Conservation (phyloP, 2,888 invertebrate species). For the Creontiades dilutus region DNA sequence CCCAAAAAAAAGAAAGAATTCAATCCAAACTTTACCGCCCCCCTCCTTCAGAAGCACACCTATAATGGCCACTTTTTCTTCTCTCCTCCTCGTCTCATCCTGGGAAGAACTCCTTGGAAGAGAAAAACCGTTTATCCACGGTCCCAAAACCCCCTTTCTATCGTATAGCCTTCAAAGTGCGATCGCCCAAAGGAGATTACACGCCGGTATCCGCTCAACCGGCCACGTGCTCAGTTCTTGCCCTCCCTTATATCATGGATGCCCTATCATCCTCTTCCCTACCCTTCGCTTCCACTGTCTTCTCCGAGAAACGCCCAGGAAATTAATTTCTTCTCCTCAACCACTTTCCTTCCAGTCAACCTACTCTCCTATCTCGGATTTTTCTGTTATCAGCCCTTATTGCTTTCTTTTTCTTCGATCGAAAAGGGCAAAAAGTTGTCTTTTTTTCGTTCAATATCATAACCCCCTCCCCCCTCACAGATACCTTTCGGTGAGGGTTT, state of each 20-base stretch:
- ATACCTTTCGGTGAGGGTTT: background rate
- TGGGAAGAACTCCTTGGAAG: background rate
- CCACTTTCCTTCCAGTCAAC: constrained; percentile 63
- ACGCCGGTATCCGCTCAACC: constrained; percentile 49
- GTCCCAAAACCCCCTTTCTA: constrained; percentile 13
- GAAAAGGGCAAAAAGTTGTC: background rate
- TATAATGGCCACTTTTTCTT: constrained; percentile 67
- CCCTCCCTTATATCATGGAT: constrained; percentile 34
- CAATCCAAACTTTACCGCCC: constrained; percentile 66
- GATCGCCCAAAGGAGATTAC: constrained; percentile 62
- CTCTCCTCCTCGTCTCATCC: background rate
- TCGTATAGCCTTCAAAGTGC: constrained; percentile 60
- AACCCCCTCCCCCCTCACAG: background rate
- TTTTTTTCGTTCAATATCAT: constrained; percentile 35
- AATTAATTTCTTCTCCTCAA: constrained; percentile 66
- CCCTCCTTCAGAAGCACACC: constrained; percentile 22
- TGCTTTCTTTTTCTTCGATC: constrained; percentile 45
- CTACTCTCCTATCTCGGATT: constrained; percentile 57
- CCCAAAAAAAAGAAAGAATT: constrained; percentile 51
- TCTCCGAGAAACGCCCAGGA: constrained; percentile 36
- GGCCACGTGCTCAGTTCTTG: constrained; percentile 50
- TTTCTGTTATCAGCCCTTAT: constrained; percentile 65
- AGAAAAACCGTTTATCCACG: constrained; percentile 59
- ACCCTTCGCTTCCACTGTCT: background rate
- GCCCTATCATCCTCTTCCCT: constrained; percentile 9